Base-by-base conservation (phyloP, 2,888 invertebrate genomes). In the Caenorhabditis zanzibari region DNA sequence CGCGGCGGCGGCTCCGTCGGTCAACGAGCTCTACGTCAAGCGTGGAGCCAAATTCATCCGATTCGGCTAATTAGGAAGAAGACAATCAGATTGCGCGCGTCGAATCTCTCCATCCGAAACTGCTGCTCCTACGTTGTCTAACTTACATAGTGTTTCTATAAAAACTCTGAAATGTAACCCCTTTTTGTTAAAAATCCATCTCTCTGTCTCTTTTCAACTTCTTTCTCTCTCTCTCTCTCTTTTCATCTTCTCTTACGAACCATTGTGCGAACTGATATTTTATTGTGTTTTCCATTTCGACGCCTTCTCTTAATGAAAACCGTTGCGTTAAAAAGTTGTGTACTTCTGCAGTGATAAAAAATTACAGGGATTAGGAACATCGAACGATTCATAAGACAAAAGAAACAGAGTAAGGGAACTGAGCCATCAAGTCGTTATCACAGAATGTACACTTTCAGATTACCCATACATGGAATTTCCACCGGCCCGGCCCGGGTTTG, bases 21-120 rank as follows among this genome's bases (percentile, higher is more conserved):
- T 68, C 52, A 76, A 71, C 59, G 83, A 82, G 14, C 76, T 75
- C 56, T 76, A 85, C 72, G 86, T 81, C 64, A 87, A 87, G 69
- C 83, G 87, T 52, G 87, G 86, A 66, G 84, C 84, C 61, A 87
- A 87, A 35, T 87, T 87, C 82, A 87, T 87, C 79, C 83, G 87
- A 66, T 87, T 87, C 73, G 87, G 87, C 56, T 85, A 85, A 82
- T 32, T 63, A 64, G 35, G 63, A 47, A 61, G 56, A 10, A 61
- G 56, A 10, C 71, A 49, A n/a, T 22, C 24, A 14, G 26, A 26
- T 54, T n/a, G n/a, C n/a, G 7, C 75, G 76, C 63, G 69, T 79
- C 79, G 79, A 68, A 79, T 61, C 68, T 5, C n/a, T 16, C 5
- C 32, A 4, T 12, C 38, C 38, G 5, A 32, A 38, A 6, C 38